phyloP scores from a whole-genome alignment of 2,888 invertebrate genomes.

The Hoplodrina ambigua region DNA sequence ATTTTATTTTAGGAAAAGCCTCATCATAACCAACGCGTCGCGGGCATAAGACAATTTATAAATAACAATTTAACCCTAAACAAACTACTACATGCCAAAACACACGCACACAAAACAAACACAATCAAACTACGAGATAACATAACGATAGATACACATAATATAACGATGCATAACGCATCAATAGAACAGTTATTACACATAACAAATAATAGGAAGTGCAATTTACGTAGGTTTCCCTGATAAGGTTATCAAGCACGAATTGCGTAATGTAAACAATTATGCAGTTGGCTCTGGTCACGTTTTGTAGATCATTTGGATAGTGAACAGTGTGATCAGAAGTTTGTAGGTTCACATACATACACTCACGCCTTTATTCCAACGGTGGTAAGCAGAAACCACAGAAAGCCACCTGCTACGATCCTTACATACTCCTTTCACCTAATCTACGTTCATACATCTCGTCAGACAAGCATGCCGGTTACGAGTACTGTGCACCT shows the following conservation, averaged over 20 bases:
- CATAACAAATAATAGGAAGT: conserved; percentile 48
- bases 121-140: conserved; percentile 33
- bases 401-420: too few relatives aligned
- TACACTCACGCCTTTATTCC: too few relatives aligned
- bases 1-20: too few relatives aligned
- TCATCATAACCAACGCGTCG: too few relatives aligned
- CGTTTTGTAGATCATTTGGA: conserved; percentile 35
- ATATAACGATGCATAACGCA: not conserved
- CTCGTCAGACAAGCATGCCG: too few relatives aligned
- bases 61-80: not conserved
- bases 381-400: too few relatives aligned
- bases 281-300: conserved; percentile 31
- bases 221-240: conserved; percentile 21
- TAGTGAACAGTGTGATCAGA: not conserved
- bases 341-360: too few relatives aligned
- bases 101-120: conserved; percentile 27
- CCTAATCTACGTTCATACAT: too few relatives aligned
- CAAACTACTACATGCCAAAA: conserved; percentile 11
- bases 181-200: conserved; percentile 23
- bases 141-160: not conserved
- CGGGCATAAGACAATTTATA: too few relatives aligned
- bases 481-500: too few relatives aligned
- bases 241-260: conserved; percentile 27
- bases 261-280: conserved; percentile 32
- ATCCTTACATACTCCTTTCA: too few relatives aligned